Conservation (phyloP, 2,113 vertebrate genomes). For the Fregetta grallaria region DNA sequence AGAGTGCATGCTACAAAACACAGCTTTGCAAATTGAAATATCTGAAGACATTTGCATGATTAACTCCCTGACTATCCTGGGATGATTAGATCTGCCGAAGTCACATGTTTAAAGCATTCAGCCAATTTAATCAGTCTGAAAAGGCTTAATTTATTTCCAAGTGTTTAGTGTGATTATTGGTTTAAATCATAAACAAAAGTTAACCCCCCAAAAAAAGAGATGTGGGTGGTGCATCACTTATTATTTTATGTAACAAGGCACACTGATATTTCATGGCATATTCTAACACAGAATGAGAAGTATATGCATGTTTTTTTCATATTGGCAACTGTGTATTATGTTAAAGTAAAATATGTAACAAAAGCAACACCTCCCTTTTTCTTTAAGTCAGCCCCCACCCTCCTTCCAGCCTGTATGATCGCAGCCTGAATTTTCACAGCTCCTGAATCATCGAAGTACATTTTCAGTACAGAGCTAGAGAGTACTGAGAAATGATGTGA, state of each 20-base stretch:
- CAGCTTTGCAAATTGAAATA: conserved; percentile 6
- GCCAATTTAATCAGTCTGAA: conserved; percentile 48
- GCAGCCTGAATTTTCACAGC: conserved; percentile 12
- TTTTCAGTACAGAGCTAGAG: neutral
- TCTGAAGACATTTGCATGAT: conserved; percentile 42
- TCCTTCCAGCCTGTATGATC: neutral
- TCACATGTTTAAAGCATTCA: conserved; percentile 21
- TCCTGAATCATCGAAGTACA: neutral
- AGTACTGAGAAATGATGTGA: neutral
- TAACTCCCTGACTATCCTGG: conserved; percentile 24
- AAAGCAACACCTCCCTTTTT: neutral
- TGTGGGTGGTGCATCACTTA: neutral
- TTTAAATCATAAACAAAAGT: conserved; percentile 39
- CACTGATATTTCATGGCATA: neutral
- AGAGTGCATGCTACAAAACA: neutral
- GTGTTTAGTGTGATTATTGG: conserved; percentile 48
- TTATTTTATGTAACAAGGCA: neutral
- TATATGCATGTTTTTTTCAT: neutral
- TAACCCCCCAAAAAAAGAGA: neutral
- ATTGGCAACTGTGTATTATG: neutral
- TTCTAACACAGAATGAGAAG: neutral
- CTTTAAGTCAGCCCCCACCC: neutral
- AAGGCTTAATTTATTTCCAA: conserved; percentile 57
- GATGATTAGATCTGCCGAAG: conserved; percentile 19
- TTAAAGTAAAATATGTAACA: conserved; percentile 16